Evolutionary conservation across 2,797 vertebrate species (phyloP).

Genomic region (Gymnoscopelus microlampas): DNA sequence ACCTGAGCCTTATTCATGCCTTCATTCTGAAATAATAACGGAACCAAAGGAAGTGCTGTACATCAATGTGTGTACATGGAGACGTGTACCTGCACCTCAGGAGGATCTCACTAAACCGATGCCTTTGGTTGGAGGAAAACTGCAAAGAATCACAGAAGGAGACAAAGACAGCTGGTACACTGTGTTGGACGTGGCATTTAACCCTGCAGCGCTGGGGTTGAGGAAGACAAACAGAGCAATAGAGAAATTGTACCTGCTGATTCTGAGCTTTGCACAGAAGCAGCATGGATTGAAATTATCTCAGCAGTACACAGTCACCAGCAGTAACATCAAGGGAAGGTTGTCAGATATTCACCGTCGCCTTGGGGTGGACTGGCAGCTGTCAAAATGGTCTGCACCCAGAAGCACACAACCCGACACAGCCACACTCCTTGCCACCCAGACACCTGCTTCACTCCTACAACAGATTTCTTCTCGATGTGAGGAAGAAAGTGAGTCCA

Average conservation of each 20-base stretch:
- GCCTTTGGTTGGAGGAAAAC: conserved; percentile 78
- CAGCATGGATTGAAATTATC: conserved; percentile 79
- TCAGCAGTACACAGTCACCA: conserved; percentile 71
- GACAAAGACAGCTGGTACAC: conserved; percentile 75
- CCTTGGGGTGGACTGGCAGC: conserved; percentile 67
- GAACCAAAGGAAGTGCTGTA: conserved; percentile 81
- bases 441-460: conserved; percentile 72
- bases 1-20: conserved; percentile 76
- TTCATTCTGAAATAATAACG: conserved; percentile 74
- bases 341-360: conserved; percentile 74
- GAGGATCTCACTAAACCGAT: conserved; percentile 69
- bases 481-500: conserved; percentile 51
- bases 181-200: conserved; percentile 85
- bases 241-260: conserved; percentile 78
- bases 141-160: conserved; percentile 72
- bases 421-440: conserved; percentile 41
- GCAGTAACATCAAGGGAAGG: conserved; percentile 80
- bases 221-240: conserved; percentile 70
- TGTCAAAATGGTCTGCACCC: conserved; percentile 11
- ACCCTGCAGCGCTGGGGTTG: conserved; percentile 81
- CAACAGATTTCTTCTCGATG: conserved; percentile 77
- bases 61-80: conserved; percentile 90
- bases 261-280: conserved; percentile 81
- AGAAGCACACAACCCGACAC: conserved; percentile 45
- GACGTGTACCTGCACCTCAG: conserved; percentile 82